Conservation (phyloP, 1,140 invertebrate genomes). For the Lanistes nyassanus region DNA sequence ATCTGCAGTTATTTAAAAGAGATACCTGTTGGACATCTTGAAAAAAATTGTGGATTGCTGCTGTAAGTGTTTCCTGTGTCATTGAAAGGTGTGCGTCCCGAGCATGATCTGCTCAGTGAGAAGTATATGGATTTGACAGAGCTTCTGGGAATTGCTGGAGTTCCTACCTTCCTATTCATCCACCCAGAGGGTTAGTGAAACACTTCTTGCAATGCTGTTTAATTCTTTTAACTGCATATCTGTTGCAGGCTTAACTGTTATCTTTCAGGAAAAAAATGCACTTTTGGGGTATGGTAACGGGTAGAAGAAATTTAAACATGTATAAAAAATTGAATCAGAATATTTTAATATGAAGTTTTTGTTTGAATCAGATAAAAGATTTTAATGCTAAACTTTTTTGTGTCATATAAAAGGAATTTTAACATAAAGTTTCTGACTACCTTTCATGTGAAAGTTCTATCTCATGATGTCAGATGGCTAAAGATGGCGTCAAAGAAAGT, state of each 20-base stretch:
- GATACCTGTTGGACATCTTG: neutral
- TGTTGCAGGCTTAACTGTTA: neutral
- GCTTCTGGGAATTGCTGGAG: conserved; percentile 58
- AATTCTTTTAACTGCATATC: neutral
- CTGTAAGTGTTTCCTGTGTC: neutral
- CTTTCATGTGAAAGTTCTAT: too few species aligned
- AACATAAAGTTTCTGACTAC: too few species aligned
- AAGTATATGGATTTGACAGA: conserved; percentile 55
- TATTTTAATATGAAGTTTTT: too few species aligned
- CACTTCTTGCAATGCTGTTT: neutral
- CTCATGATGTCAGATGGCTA: too few species aligned
- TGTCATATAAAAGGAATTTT: too few species aligned
- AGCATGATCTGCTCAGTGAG: conserved; percentile 37
- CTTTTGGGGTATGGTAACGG: too few species aligned
- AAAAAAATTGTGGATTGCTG: neutral
- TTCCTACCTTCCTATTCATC: conserved; percentile 62
- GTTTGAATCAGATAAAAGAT: too few species aligned
- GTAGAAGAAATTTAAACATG: too few species aligned
- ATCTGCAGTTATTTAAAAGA: too few species aligned
- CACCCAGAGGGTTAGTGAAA: conserved; percentile 58
- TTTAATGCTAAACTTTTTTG: too few species aligned
- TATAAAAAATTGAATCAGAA: too few species aligned
- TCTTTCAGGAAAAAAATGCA: neutral
- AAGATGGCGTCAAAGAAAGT: too few species aligned
- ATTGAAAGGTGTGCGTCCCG: conserved; percentile 25